Conservation (phyloP, 2,888 invertebrate species). For the Hoplodrina ambigua region DNA sequence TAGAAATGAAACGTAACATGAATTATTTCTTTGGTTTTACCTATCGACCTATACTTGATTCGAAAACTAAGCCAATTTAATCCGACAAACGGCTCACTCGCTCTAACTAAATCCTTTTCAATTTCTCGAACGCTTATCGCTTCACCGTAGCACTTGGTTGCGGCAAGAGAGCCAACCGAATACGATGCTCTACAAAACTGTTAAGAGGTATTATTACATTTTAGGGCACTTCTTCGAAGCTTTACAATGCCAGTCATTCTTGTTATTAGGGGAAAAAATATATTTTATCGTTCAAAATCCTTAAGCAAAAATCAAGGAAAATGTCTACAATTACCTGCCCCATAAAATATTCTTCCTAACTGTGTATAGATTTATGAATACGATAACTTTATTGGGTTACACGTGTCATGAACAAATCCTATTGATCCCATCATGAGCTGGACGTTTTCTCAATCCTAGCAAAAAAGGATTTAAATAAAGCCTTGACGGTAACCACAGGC, state of each 20-base stretch:
- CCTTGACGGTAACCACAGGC: conserved; percentile 53
- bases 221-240: conserved; percentile 10
- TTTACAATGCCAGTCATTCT: conserved; percentile 7
- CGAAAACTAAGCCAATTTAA: conserved; percentile 82
- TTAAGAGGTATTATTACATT: conserved; percentile 23
- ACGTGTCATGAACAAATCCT: conserved; percentile 18
- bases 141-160: conserved; percentile 51
- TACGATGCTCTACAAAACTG: conserved; percentile 22
- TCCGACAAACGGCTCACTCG: conserved; percentile 77
- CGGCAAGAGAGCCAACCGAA: conserved; percentile 30
- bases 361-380: not conserved
- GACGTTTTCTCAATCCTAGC: conserved; percentile 61
- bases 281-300: not conserved
- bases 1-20: conserved; percentile 40
- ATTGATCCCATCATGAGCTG: conserved; percentile 30
- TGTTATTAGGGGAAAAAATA: not conserved
- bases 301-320: conserved; percentile 18
- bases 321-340: not conserved
- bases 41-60: conserved; percentile 66
- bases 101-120: conserved; percentile 81
- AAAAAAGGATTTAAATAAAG: conserved; percentile 61
- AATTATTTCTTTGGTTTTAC: conserved; percentile 56
- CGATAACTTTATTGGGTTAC: not conserved
- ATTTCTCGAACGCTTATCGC: conserved; percentile 80
- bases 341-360: conserved; percentile 3